These are phyloP conservation scores for Alsophila aescularia DNA, from an alignment of 2,888 invertebrate genomes.

Conservation along the genomic window DNA sequence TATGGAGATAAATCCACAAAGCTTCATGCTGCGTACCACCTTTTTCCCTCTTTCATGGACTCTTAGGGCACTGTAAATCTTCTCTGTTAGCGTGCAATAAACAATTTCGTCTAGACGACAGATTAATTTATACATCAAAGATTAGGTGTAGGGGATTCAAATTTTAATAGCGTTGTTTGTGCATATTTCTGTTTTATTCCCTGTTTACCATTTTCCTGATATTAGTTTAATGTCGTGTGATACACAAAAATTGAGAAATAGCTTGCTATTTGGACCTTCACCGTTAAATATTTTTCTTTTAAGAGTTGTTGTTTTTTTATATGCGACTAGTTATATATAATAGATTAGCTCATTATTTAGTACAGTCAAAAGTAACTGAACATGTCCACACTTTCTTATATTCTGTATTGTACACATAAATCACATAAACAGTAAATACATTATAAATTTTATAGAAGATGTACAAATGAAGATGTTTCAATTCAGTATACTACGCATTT, in stretches of 20 bases:
- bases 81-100: slow-evolving; percentile 53
- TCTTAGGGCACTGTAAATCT: slow-evolving; percentile 47
- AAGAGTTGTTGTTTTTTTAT: slow-evolving; percentile 13
- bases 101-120: slow-evolving; percentile 60
- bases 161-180: slow-evolving; percentile 54
- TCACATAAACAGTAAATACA: too few species aligned
- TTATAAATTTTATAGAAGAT: too few species aligned
- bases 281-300: slow-evolving; percentile 12
- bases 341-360: slow-evolving; percentile 10
- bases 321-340: slow-evolving; percentile 1
- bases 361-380: too few species aligned
- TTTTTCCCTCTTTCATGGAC: slow-evolving; percentile 49
- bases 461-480: too few species aligned
- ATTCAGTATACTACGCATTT: too few species aligned
- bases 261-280: slow-evolving; percentile 13
- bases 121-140: slow-evolving; percentile 51
- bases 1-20: slow-evolving; percentile 45
- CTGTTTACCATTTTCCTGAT: slow-evolving; percentile 41
- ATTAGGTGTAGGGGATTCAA: slow-evolving; percentile 46
- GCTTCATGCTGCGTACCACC: slow-evolving; percentile 57
- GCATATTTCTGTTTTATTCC: slow-evolving; percentile 54
- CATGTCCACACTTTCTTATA: too few species aligned
- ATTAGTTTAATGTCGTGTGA: slow-evolving; percentile 40
- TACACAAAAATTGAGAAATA: slow-evolving; percentile 31
- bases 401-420: too few species aligned